phyloP scores from a whole-genome alignment of 2,888 invertebrate species.

The Escarpia spicata region DNA sequence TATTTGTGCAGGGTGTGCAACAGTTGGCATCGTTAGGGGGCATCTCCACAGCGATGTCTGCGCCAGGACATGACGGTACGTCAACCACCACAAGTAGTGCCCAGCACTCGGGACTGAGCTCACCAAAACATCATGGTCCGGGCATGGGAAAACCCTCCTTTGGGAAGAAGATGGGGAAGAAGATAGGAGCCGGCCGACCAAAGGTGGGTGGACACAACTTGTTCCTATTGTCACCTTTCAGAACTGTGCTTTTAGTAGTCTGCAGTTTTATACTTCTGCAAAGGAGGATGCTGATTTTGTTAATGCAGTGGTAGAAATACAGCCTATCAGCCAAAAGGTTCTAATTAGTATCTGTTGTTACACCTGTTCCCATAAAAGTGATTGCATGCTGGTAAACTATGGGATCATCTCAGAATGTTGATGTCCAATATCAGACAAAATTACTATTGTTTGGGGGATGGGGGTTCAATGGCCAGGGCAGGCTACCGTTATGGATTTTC shows the following conservation, averaged over 20 bases:
- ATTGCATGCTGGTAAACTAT: too few relatives aligned
- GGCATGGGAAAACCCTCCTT: conserved; percentile 46
- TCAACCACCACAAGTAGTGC: neutral
- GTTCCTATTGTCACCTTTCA: neutral
- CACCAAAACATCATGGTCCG: conserved; percentile 31
- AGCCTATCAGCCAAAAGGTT: too few relatives aligned
- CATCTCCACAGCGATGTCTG: neutral
- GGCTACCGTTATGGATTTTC: too few relatives aligned
- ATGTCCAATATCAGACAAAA: too few relatives aligned
- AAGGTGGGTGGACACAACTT: conserved; percentile 45
- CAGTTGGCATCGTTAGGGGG: conserved; percentile 17
- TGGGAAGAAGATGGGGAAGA: conserved; percentile 54
- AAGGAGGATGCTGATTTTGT: too few relatives aligned
- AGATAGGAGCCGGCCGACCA: conserved; percentile 55
- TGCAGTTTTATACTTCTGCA: neutral
- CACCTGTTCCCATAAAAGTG: too few relatives aligned
- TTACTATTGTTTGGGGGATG: too few relatives aligned
- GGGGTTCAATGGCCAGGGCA: too few relatives aligned
- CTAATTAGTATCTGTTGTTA: too few relatives aligned
- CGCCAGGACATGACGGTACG: neutral
- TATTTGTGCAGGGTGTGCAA: conserved; percentile 18
- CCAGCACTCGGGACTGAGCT: neutral
- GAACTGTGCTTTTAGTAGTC: neutral
- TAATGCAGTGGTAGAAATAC: too few relatives aligned
- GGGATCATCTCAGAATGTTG: too few relatives aligned